A percentile compares a stretch with the other conserved stretches of the same genome.
These are phyloP conservation scores for Leptura quadrifasciata DNA, from an alignment of 2,888 invertebrate genomes.

Conservation along the genomic window DNA sequence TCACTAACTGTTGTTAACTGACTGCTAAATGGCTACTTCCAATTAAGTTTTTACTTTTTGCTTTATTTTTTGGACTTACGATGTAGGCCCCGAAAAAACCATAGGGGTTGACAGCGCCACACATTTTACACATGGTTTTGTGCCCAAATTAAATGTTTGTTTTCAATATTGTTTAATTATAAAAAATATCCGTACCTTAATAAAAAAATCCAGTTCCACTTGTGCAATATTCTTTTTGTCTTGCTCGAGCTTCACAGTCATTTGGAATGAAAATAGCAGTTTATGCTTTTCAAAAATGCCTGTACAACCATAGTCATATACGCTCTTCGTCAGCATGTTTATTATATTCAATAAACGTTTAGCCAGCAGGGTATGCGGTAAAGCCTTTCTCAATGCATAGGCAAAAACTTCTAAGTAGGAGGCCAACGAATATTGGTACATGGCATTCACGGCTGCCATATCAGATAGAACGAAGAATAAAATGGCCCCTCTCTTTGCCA, in stretches of 20 bases:
- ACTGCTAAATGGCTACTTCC: too few species aligned
- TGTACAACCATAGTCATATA: slow-evolving; percentile 94
- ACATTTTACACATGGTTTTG: too few species aligned
- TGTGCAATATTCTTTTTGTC: slow-evolving; percentile 80
- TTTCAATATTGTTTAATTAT: too few species aligned
- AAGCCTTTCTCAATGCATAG: slow-evolving; percentile 86
- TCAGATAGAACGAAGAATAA: slow-evolving; percentile 93
- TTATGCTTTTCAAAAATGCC: slow-evolving; percentile 95
- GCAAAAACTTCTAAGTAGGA: slow-evolving; percentile 91
- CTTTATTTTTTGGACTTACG: too few species aligned
- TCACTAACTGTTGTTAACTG: too few species aligned
- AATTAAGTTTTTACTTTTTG: too few species aligned
- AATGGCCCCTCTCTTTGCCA: slow-evolving; percentile 90
- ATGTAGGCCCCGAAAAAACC: too few species aligned
- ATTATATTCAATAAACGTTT: slow-evolving; percentile 89
- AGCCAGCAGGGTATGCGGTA: slow-evolving; percentile 85
- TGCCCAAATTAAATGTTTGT: too few species aligned
- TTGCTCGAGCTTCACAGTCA: slow-evolving; percentile 88
- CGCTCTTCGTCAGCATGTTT: slow-evolving; percentile 88
- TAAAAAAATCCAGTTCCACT: slow-evolving; percentile 90
- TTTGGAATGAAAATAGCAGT: slow-evolving; percentile 92
- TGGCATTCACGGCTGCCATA: slow-evolving; percentile 90
- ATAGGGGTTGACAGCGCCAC: too few species aligned
- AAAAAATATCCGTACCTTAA: slow-evolving; percentile 78
- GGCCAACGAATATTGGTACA: slow-evolving; percentile 94